Percentiles rank a stretch among this genome's conserved stretches.
phyloP scores from a whole-genome alignment of 2,797 vertebrate species.

The Neostethus bicornis region DNA sequence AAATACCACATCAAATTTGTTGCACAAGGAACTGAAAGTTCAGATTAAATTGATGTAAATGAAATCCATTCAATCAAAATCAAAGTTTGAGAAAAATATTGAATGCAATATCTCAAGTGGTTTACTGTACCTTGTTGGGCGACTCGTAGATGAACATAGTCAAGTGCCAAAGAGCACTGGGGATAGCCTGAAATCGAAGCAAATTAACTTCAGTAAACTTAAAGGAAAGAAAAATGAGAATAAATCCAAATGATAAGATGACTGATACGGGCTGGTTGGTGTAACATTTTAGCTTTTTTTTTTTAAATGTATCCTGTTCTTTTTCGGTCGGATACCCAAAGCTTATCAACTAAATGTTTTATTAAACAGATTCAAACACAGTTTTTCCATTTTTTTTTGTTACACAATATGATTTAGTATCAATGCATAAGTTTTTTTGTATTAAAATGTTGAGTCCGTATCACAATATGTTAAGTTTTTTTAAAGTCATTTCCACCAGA shows the following conservation, averaged over 20 bases:
- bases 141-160: constrained; percentile 82
- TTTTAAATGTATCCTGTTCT: constrained; percentile 58
- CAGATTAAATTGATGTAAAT: constrained; percentile 65
- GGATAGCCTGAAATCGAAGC: constrained; percentile 77
- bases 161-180: constrained; percentile 82
- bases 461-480: too few species aligned
- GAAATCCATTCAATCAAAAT: constrained; percentile 45
- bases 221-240: constrained; percentile 80
- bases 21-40: constrained; percentile 49
- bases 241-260: constrained; percentile 75
- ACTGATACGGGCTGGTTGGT: constrained; percentile 78
- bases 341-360: constrained; percentile 77
- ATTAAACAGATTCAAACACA: constrained; percentile 56
- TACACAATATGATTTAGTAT: constrained; percentile 46
- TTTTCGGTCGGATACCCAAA: constrained; percentile 83
- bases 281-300: constrained; percentile 72
- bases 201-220: constrained; percentile 83
- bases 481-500: too few species aligned
- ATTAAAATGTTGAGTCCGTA: too few species aligned
- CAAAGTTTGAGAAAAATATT: constrained; percentile 49
- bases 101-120: constrained; percentile 75
- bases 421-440: background rate
- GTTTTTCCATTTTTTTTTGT: constrained; percentile 30
- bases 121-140: constrained; percentile 85
- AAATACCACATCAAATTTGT: constrained; percentile 53